Percentiles rank a stretch among this genome's conserved stretches.
Evolutionary conservation across 2,888 invertebrate genomes (phyloP).

Genomic region (Sericinus montela): DNA sequence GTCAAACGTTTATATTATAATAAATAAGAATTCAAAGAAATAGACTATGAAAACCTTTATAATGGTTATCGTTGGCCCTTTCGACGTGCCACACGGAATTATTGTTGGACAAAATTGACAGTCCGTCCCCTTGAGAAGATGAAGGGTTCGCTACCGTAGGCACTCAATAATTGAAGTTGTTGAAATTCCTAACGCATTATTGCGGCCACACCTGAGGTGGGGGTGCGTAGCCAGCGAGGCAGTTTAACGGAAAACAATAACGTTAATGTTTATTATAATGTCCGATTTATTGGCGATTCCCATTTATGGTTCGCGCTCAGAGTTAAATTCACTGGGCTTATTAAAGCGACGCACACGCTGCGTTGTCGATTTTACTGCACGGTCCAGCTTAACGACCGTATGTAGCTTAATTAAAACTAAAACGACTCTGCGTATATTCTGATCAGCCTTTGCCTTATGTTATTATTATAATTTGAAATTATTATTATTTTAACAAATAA

Average conservation of each 20-base stretch:
- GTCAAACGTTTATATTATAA: slow-evolving; percentile 33
- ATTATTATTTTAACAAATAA: background rate
- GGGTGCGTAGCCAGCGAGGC: slow-evolving; percentile 29
- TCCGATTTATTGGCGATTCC: slow-evolving; percentile 72
- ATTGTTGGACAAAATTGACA: slow-evolving; percentile 68
- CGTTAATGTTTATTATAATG: slow-evolving; percentile 75
- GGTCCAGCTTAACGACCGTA: slow-evolving; percentile 52
- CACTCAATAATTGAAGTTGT: slow-evolving; percentile 78
- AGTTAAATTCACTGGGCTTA: slow-evolving; percentile 62
- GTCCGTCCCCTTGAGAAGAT: slow-evolving; percentile 69
- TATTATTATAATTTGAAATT: background rate
- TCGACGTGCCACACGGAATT: slow-evolving; percentile 55
- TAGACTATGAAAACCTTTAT: slow-evolving; percentile 33
- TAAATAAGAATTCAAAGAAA: background rate
- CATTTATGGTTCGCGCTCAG: slow-evolving; percentile 57
- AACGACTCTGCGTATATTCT: slow-evolving; percentile 61
- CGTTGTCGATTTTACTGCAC: slow-evolving; percentile 57
- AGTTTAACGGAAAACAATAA: slow-evolving; percentile 69
- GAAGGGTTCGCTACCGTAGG: slow-evolving; percentile 67
- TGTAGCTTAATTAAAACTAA: slow-evolving; percentile 73
- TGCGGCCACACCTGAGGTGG: slow-evolving; percentile 59
- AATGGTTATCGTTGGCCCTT: slow-evolving; percentile 58
- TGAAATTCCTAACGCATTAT: slow-evolving; percentile 72
- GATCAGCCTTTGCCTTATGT: slow-evolving; percentile 26
- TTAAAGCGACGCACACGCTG: slow-evolving; percentile 53